Percentiles rank a stretch among this genome's conserved stretches.
These are phyloP conservation scores for Cryptocheilus praepositus DNA, from an alignment of 2,888 invertebrate genomes.

Conservation along the genomic window DNA sequence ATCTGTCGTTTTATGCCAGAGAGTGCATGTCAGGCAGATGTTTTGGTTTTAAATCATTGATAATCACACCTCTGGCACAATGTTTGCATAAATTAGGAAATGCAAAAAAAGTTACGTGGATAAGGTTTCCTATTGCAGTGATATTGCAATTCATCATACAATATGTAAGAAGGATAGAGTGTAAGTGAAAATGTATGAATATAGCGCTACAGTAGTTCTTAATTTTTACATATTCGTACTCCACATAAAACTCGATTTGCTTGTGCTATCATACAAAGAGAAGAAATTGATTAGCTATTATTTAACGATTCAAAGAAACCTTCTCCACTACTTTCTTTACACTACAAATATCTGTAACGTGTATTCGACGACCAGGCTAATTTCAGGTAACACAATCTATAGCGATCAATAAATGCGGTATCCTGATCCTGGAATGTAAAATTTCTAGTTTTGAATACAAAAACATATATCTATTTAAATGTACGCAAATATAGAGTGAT, in stretches of 20 bases:
- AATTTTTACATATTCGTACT: conserved; percentile 24
- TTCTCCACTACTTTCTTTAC: conserved; percentile 14
- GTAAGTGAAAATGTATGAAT: conserved; percentile 36
- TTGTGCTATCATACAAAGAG: conserved; percentile 14
- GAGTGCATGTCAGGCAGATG: conserved; percentile 2
- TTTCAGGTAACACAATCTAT: conserved; percentile 24
- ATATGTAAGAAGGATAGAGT: no score
- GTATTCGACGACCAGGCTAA: conserved; percentile 23
- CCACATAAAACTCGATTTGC: conserved; percentile 11
- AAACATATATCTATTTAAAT: conserved; percentile 30
- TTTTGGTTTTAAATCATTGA: conserved; percentile 24
- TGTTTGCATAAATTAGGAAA: conserved; percentile 48
- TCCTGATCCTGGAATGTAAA: conserved; percentile 65
- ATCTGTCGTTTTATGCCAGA: background rate
- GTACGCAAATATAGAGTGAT: conserved; percentile 40
- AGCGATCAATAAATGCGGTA: conserved; percentile 57
- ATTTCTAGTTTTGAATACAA: conserved; percentile 46
- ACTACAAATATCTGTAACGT: conserved; percentile 5
- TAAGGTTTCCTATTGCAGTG: conserved; percentile 30
- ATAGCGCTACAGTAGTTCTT: conserved; percentile 27
- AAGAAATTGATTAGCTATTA: conserved; percentile 13
- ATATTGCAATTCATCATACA: background rate
- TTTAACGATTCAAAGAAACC: conserved; percentile 22
- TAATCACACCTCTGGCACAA: conserved; percentile 48
- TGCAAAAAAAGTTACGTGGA: conserved; percentile 35